A percentile compares a stretch with the other conserved stretches of the same genome.
Evolutionary conservation across 1,140 invertebrate genomes (phyloP).

Genomic region (Megathymus violae): DNA sequence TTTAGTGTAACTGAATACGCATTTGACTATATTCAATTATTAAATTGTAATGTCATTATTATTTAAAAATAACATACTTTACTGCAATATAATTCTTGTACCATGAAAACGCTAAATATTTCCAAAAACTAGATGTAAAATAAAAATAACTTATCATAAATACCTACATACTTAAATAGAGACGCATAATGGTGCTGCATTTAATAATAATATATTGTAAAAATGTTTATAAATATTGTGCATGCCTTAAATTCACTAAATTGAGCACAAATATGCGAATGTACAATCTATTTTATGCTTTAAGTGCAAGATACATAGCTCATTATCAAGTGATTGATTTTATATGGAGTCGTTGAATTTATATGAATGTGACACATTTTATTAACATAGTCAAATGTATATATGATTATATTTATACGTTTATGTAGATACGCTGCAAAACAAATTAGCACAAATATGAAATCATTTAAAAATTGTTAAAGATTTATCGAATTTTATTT

Average conservation of each 20-base stretch:
- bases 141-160: too few relatives aligned
- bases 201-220: background rate
- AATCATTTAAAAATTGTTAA: background rate
- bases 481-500: background rate
- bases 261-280: slow-evolving; percentile 1
- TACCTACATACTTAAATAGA: background rate
- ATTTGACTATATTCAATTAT: too few relatives aligned
- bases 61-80: too few relatives aligned
- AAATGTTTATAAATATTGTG: background rate
- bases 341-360: slow-evolving; percentile 2
- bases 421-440: background rate
- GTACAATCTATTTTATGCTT: slow-evolving; percentile 23
- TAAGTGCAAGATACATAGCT: slow-evolving; percentile 15
- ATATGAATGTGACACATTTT: slow-evolving; percentile 6
- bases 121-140: too few relatives aligned
- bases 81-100: too few relatives aligned
- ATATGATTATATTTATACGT: background rate
- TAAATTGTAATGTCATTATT: too few relatives aligned
- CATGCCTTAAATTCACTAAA: slow-evolving; percentile 5
- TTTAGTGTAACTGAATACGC: too few relatives aligned
- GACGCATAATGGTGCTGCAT: background rate
- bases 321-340: slow-evolving; percentile 20
- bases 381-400: background rate
- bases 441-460: background rate
- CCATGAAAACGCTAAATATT: too few relatives aligned